A percentile compares a stretch with the other conserved stretches of the same genome.
phyloP scores from a whole-genome alignment of 2,888 invertebrate genomes.

The Cheiracanthium punctorium region DNA sequence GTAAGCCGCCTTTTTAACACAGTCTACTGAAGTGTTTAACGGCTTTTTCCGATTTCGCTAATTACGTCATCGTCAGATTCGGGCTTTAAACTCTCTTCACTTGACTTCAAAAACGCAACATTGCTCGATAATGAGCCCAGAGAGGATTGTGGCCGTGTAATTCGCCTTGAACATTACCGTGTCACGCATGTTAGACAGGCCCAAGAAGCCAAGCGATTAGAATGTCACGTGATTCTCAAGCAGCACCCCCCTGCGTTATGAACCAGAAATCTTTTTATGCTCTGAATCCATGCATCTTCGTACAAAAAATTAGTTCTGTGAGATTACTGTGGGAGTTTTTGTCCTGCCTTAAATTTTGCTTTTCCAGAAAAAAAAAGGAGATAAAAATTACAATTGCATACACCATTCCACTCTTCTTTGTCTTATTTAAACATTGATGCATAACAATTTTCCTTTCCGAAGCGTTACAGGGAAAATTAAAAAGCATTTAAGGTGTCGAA shows the following conservation, averaged over 20 bases:
- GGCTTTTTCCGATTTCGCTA: background rate
- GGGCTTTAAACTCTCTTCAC: slow-evolving; percentile 4
- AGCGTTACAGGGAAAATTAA: too few species aligned
- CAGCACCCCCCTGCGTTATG: background rate
- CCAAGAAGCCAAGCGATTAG: background rate
- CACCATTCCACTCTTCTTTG: too few species aligned
- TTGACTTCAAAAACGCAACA: slow-evolving; percentile 10
- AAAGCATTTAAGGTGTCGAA: too few species aligned
- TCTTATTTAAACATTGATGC: too few species aligned
- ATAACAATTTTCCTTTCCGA: too few species aligned
- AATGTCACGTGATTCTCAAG: background rate
- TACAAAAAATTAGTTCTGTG: background rate
- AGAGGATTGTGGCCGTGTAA: slow-evolving; percentile 7
- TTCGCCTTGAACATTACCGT: background rate
- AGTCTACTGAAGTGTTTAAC: background rate
- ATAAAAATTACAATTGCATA: too few species aligned
- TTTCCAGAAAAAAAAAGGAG: too few species aligned
- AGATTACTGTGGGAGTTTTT: background rate
- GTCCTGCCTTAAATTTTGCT: background rate
- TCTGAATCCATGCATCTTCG: background rate
- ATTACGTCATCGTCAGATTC: background rate
- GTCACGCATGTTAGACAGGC: background rate
- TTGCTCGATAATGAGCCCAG: background rate
- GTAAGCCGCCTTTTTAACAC: background rate
- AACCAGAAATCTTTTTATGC: slow-evolving; percentile 10